A percentile compares a stretch with the other conserved stretches of the same genome.
Conservation (phyloP, 2,888 invertebrate species). For the Acanthosoma haemorrhoidale region DNA sequence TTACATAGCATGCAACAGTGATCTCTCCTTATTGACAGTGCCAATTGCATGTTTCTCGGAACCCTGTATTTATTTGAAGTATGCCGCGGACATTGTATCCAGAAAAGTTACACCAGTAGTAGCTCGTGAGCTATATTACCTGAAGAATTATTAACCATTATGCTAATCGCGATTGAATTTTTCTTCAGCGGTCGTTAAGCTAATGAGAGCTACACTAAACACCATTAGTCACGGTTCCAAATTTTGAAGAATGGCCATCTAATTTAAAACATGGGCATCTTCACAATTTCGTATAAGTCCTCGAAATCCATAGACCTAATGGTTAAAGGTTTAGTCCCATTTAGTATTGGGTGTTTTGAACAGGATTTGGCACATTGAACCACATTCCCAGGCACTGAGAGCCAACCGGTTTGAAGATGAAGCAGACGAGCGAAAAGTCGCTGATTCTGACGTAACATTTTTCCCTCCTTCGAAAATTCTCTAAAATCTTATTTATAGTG, state of each 20-base stretch:
- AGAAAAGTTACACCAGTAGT: too few species aligned
- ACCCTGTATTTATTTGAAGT: not conserved
- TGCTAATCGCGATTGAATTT: too few species aligned
- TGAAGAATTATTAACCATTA: too few species aligned
- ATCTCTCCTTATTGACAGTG: not conserved
- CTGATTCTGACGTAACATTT: not conserved
- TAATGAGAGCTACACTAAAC: too few species aligned
- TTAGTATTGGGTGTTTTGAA: not conserved
- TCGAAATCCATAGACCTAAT: not conserved
- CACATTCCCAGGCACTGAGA: not conserved
- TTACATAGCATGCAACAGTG: not conserved
- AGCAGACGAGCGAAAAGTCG: not conserved
- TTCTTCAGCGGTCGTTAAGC: too few species aligned
- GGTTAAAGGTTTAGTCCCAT: not conserved
- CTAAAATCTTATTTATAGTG: too few species aligned
- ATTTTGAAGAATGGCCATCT: too few species aligned
- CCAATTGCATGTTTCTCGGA: not conserved
- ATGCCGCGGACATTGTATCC: not conserved
- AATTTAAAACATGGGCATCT: too few species aligned
- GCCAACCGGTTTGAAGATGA: not conserved
- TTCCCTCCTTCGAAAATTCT: too few species aligned
- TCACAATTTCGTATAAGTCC: too few species aligned
- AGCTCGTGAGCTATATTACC: too few species aligned
- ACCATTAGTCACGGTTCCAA: too few species aligned
- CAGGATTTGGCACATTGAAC: constrained; percentile 14